A percentile compares a stretch with the other conserved stretches of the same genome.
Evolutionary conservation across 2,113 vertebrate genomes (phyloP).

Genomic region (Mustela nigripes): DNA sequence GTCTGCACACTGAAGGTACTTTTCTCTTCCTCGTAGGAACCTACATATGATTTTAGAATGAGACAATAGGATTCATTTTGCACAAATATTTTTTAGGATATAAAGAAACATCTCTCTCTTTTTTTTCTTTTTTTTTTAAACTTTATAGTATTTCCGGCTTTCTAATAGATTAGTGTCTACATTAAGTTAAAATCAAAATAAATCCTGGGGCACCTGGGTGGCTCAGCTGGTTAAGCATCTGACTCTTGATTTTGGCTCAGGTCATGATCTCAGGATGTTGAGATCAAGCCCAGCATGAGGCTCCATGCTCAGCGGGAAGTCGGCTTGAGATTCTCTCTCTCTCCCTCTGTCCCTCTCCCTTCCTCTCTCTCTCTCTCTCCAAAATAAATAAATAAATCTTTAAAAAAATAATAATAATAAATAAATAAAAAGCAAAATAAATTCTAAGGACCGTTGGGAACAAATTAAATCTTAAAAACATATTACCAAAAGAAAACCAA

Average conservation of each 20-base stretch:
- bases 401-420: not conserved
- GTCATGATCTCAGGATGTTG: not conserved
- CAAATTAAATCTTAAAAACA: constrained; percentile 4
- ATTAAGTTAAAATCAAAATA: constrained; percentile 39
- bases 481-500: constrained; percentile 13
- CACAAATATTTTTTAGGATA: not conserved
- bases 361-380: not conserved
- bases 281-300: not conserved
- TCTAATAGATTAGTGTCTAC: not conserved
- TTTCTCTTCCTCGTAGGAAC: not conserved
- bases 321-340: not conserved
- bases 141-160: not conserved
- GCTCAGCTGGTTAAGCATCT: not conserved
- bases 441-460: not conserved
- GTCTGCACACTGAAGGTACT: not conserved
- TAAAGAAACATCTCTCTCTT: not conserved
- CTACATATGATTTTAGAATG: not conserved
- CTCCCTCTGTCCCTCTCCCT: not conserved
- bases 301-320: not conserved
- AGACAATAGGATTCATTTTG: constrained; percentile 20
- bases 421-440: not conserved
- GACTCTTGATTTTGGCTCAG: not conserved
- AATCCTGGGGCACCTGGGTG: not conserved
- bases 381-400: not conserved
- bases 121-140: not conserved